Evolutionary conservation across 2,113 vertebrate genomes (phyloP), one percentile per base, ranked within the genome.

Genomic region (Plecturocebus donacophilus): DNA sequence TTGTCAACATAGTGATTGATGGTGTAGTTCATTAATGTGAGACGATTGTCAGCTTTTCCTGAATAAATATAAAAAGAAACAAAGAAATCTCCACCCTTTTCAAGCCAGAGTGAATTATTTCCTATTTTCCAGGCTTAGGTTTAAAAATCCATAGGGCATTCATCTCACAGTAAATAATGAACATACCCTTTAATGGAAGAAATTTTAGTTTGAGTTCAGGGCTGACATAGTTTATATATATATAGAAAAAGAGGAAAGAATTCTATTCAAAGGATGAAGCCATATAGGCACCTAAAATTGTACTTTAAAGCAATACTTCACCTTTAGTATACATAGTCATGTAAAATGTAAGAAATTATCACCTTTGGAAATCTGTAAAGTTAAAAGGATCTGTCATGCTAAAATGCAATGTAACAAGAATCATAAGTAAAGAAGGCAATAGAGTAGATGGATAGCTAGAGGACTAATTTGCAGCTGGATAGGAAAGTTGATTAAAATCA

Each of bases 31-130:
- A 99, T 99, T 99, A 99, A 99, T 99, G 99, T 99, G 99, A 98
- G 99, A 99, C 99, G 98, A 99, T 99, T 99, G 99, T 99, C 99
- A 99, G 99, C 98, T 99, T 99, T 99, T 99, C 99, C 99, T 99
- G 99, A 99, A 99, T 99, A 99, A 99, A 99, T 99, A 99, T 99
- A 99, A 99, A 99, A 99, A 99, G 99, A 99, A 99, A 99, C 99
- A 99, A 99, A 99, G 99, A 99, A 99, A 99, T 99, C 99, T 97
- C 99, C 99, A 99, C 99, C 99, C 99, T 99, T 99, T 98, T 98
- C 98, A 98, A 98, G 97, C 98, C 98, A 98, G 94, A 98, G 98
- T 99, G 98, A 99, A 99, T 99, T 99, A 99, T 99, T 99, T 99
- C 99, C 99, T 99, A 98, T 99, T 99, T 99, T 99, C 98, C 98